Evolutionary conservation across 2,888 invertebrate genomes (phyloP).

Genomic region (Mystacides longicornis): DNA sequence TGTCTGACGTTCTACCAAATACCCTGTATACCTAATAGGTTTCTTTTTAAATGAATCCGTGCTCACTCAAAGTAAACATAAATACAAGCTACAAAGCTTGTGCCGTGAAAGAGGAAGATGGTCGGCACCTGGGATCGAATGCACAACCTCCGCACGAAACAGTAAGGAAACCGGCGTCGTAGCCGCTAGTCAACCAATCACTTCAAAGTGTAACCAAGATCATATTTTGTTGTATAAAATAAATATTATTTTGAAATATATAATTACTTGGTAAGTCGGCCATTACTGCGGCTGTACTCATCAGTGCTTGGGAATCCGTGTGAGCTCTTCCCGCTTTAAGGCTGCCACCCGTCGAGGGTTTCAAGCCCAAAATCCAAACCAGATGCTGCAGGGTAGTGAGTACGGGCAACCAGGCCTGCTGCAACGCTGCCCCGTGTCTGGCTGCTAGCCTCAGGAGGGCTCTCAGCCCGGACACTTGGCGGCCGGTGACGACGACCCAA

Average conservation of each 20-base stretch:
- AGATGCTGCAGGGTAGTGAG: conserved; percentile 88
- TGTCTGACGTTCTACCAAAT: too few species aligned
- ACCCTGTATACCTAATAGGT: too few species aligned
- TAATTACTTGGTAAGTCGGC: conserved; percentile 74
- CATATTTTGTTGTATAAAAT: neutral
- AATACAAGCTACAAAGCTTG: too few species aligned
- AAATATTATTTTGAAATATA: neutral
- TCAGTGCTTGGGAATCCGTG: conserved; percentile 75
- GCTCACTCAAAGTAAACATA: too few species aligned
- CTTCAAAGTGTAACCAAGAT: neutral
- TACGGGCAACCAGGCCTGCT: conserved; percentile 93
- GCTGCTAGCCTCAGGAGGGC: conserved; percentile 84
- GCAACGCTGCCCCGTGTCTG: conserved; percentile 85
- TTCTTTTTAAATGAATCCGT: too few species aligned
- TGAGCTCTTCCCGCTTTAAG: conserved; percentile 75
- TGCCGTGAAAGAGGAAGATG: too few species aligned
- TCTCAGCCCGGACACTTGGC: conserved; percentile 95
- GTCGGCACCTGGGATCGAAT: too few species aligned
- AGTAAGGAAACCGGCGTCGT: too few species aligned
- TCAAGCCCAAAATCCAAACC: conserved; percentile 93
- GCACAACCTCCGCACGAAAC: too few species aligned
- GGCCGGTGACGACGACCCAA: conserved; percentile 90
- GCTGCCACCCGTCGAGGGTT: conserved; percentile 91
- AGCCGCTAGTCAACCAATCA: too few species aligned
- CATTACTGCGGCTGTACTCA: conserved; percentile 90